Evolutionary conservation across 2,113 vertebrate species (phyloP).

Genomic region (Corvus cornix): DNA sequence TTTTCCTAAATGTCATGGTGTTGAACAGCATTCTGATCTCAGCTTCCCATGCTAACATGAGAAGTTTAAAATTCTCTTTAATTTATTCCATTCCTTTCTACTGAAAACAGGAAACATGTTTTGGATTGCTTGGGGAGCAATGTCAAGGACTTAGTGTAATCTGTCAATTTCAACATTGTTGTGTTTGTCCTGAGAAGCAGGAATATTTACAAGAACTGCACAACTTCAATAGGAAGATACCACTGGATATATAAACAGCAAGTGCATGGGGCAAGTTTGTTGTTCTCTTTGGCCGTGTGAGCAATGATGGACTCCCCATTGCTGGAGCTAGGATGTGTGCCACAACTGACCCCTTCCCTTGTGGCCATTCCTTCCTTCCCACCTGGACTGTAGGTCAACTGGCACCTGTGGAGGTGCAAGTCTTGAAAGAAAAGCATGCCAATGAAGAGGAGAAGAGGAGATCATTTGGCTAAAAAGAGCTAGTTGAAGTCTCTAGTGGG

Average conservation of each 20-base stretch:
- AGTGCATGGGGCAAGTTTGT: not conserved
- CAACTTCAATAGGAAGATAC: not conserved
- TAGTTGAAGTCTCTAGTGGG: not conserved
- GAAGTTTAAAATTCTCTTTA: not conserved
- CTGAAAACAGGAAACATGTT: not conserved
- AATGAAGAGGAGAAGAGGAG: not conserved
- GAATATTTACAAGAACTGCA: not conserved
- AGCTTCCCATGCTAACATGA: not conserved
- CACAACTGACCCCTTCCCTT: not conserved
- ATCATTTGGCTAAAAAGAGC: not conserved
- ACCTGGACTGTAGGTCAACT: not conserved
- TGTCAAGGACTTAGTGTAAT: not conserved
- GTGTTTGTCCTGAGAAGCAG: not conserved
- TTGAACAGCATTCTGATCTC: not conserved
- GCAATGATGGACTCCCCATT: not conserved
- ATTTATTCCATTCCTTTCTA: not conserved
- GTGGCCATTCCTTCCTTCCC: not conserved
- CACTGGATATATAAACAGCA: not conserved
- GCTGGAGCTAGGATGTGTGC: fast-evolving
- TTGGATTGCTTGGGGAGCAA: not conserved
- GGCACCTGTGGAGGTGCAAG: fast-evolving
- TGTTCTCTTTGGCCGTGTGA: not conserved
- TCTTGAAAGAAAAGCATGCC: not conserved
- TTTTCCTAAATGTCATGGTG: not conserved
- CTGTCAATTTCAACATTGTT: not conserved